Percentiles rank a stretch among this genome's conserved stretches.
Conservation (phyloP, 2,888 invertebrate species). For the Hololepta plana region DNA sequence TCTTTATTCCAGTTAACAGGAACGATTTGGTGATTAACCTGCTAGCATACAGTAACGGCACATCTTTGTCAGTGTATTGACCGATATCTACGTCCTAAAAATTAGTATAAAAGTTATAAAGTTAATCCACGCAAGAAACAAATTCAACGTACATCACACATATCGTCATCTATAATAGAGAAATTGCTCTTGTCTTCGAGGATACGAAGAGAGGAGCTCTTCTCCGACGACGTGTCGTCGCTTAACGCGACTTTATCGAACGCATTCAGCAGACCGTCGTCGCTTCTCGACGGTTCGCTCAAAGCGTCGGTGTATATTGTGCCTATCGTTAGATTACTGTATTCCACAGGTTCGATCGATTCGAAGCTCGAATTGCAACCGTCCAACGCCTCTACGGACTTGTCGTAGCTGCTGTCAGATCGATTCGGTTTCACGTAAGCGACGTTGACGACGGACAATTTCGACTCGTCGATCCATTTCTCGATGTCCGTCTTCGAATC, state of each 20-base stretch:
- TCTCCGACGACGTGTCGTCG: conserved; percentile 23
- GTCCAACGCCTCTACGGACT: no score
- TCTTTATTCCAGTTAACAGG: conserved; percentile 44
- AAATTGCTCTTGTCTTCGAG: no score
- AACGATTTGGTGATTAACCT: conserved; percentile 56
- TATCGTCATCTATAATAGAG: no score
- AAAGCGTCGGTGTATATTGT: conserved; percentile 12
- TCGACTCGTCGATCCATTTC: conserved; percentile 26
- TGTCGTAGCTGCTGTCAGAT: no score
- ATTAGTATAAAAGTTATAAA: no score
- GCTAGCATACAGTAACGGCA: conserved; percentile 52
- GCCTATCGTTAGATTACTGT: conserved; percentile 15
- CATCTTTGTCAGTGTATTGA: conserved; percentile 39
- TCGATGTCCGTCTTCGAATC: conserved; percentile 23
- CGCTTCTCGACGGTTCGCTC: no score
- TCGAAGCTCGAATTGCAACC: conserved; percentile 5
- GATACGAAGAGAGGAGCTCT: conserved; percentile 16
- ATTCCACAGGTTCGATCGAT: conserved; percentile 10
- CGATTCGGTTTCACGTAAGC: conserved; percentile 14
- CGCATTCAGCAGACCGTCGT: conserved; percentile 10
- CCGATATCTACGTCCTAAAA: conserved; percentile 46
- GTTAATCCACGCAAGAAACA: no score
- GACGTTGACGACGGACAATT: conserved; percentile 20
- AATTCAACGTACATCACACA: no score
- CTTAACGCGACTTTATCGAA: conserved; percentile 15